A percentile compares a stretch with the other conserved stretches of the same genome.
Evolutionary conservation across 2,888 invertebrate species (phyloP).

Genomic region (Dinocampus coccinellae): DNA sequence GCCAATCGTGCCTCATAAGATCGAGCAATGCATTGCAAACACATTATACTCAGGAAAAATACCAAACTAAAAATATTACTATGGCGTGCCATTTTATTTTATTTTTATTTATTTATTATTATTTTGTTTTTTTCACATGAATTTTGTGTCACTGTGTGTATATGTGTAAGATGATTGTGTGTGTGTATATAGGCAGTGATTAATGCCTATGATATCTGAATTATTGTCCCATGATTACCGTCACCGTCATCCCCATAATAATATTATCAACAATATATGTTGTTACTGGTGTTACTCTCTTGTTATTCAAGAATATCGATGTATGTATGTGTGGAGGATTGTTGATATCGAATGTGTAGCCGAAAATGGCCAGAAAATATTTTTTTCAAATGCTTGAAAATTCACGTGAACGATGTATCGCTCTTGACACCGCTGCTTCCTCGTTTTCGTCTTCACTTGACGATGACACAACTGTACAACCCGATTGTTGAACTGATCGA

Average conservation of each 20-base stretch:
- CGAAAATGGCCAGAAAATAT: background rate
- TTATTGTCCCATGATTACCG: background rate
- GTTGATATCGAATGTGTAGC: background rate
- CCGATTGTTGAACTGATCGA: slow-evolving; percentile 34
- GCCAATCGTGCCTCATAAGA: slow-evolving; percentile 39
- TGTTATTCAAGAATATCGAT: background rate
- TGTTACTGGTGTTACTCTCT: background rate
- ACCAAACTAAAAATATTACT: slow-evolving; percentile 33
- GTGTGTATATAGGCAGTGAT: background rate
- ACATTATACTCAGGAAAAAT: slow-evolving; percentile 32
- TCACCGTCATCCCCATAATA: background rate
- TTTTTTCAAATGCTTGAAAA: slow-evolving; percentile 15
- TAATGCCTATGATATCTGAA: background rate
- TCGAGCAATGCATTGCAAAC: slow-evolving; percentile 34
- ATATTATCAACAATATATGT: background rate
- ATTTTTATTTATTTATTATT: background rate
- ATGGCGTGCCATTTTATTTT: slow-evolving; percentile 35
- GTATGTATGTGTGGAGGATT: background rate
- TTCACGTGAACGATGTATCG: slow-evolving; percentile 16
- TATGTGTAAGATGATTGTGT: background rate
- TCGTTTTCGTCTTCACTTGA: slow-evolving; percentile 48
- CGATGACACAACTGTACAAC: slow-evolving; percentile 39
- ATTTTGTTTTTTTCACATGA: slow-evolving; percentile 17
- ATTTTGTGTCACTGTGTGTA: background rate
- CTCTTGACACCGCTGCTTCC: slow-evolving; percentile 37